Percentiles rank a stretch among this genome's conserved stretches.
phyloP scores from a whole-genome alignment of 64 coral and sea anemone species.

The Exaiptasia diaphana region DNA sequence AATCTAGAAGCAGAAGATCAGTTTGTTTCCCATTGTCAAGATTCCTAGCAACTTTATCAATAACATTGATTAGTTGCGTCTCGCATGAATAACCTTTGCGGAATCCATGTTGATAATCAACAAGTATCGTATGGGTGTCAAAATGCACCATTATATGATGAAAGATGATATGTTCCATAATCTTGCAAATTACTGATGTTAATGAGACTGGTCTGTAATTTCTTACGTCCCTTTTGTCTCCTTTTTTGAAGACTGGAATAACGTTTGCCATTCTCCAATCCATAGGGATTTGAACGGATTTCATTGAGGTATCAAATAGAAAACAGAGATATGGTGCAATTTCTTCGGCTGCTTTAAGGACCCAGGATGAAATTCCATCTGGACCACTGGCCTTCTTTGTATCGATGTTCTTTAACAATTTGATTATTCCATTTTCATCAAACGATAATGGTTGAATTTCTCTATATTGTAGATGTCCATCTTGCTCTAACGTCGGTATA shows the following conservation, averaged over 20 bases:
- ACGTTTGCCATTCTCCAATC: background rate
- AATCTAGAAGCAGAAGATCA: conserved; percentile 49
- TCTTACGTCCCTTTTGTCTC: background rate
- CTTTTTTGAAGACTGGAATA: background rate
- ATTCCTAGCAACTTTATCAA: conserved; percentile 33
- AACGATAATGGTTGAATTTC: conserved; percentile 11
- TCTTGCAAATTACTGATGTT: background rate
- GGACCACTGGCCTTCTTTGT: conserved; percentile 20
- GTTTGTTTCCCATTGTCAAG: conserved; percentile 37
- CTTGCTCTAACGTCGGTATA: background rate
- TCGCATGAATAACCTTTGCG: conserved; percentile 4
- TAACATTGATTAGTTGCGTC: conserved; percentile 21
- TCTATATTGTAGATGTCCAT: background rate
- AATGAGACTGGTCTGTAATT: background rate
- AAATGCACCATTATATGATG: conserved; percentile 21
- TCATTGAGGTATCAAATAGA: background rate
- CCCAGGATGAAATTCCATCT: conserved; percentile 3
- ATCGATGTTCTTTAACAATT: background rate
- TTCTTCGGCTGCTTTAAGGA: background rate
- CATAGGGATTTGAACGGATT: background rate
- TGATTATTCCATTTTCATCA: conserved; percentile 3
- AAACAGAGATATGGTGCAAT: background rate
- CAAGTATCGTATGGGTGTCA: background rate
- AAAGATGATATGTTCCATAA: conserved; percentile 28
- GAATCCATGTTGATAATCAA: conserved; percentile 26